These are phyloP conservation scores for Toxotes jaculatrix DNA, from an alignment of 2,113 vertebrate genomes.

Conservation along the genomic window DNA sequence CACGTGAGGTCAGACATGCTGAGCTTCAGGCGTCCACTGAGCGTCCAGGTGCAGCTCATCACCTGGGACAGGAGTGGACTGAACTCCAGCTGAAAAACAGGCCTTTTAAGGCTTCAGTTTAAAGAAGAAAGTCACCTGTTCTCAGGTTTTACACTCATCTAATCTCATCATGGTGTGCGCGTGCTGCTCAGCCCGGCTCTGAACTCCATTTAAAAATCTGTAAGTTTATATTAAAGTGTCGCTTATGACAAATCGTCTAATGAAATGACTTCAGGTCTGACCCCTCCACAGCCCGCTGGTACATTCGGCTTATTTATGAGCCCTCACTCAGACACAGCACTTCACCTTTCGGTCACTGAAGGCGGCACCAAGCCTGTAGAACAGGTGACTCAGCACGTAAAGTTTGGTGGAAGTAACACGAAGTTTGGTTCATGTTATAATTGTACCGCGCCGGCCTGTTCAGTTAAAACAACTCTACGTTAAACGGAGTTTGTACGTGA, in stretches of 20 bases:
- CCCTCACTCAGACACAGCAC: no score
- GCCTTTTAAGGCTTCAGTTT: no score
- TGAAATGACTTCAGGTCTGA: accelerated
- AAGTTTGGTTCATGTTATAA: neutral
- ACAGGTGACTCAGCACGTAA: neutral
- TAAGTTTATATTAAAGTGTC: neutral
- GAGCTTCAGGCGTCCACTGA: no score
- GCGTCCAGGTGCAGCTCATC: no score
- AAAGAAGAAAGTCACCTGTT: no score
- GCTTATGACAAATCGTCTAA: accelerated
- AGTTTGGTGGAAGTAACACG: neutral
- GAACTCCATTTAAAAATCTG: slow-evolving; percentile 6
- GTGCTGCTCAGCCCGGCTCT: neutral
- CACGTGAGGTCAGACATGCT: no score
- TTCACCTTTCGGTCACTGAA: neutral
- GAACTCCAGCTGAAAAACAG: no score
- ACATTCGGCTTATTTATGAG: neutral
- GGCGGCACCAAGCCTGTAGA: accelerated
- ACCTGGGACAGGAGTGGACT: no score
- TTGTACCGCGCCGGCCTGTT: no score
- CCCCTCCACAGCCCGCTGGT: accelerated
- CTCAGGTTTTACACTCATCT: no score
- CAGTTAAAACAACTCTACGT: no score
- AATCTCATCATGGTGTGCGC: no score
- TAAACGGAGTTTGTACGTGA: neutral